Percentiles rank a stretch among this genome's conserved stretches.
Conservation (phyloP, 2,888 invertebrate genomes). For the Melipona beecheii region DNA sequence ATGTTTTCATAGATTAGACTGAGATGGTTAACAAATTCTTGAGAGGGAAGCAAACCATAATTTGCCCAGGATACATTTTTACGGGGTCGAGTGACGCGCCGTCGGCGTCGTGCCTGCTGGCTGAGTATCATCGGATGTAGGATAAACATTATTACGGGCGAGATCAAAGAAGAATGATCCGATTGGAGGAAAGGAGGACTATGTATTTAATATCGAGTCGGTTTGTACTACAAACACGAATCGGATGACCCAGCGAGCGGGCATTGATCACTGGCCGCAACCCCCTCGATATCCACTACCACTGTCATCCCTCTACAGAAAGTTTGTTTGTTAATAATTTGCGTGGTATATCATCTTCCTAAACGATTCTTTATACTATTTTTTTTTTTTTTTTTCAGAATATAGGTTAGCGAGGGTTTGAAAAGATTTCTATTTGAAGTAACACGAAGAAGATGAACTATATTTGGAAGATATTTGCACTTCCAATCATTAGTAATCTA, state of each 20-base stretch:
- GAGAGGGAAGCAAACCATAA: conserved; percentile 7
- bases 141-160: conserved; percentile 72
- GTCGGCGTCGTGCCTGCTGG: not conserved
- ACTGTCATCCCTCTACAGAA: conserved; percentile 2
- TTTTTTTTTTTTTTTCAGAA: too few relatives aligned
- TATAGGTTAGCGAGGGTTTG: not conserved
- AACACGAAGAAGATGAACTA: not conserved
- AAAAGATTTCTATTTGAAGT: not conserved
- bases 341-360: not conserved
- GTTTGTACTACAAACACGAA: conserved; percentile 73
- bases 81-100: conserved; percentile 10
- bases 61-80: conserved; percentile 31
- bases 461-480: not conserved
- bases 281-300: conserved; percentile 33
- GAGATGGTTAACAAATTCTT: not conserved
- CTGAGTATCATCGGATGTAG: conserved; percentile 68
- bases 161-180: conserved; percentile 69
- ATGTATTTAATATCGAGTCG: conserved; percentile 73
- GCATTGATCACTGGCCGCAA: conserved; percentile 67
- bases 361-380: not conserved
- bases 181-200: conserved; percentile 69
- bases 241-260: conserved; percentile 60
- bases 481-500: too few relatives aligned
- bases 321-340: conserved; percentile 4
- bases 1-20: not conserved